Base-by-base conservation (phyloP, 2,797 vertebrate species). In the Trachops cirrhosus region DNA sequence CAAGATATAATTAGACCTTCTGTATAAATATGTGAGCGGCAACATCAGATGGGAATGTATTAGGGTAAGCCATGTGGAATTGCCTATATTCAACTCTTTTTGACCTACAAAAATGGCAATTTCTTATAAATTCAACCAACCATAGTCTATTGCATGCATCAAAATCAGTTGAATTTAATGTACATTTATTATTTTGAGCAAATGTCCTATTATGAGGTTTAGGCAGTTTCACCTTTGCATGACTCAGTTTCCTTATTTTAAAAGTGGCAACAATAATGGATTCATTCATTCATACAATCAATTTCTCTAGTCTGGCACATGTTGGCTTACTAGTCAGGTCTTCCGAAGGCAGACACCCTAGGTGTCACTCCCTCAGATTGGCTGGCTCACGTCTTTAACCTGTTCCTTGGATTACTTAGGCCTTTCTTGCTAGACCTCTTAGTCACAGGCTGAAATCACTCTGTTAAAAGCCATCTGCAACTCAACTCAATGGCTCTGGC, bases 91-190 rank as follows among this genome's bases (percentile, higher is more conserved):
- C 34, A 84, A 73, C n/a, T 29, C 57, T 48, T 96, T 93, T 86
- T 89, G 6, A 93, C 22, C 9, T 88, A 64, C 8, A 92, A 73
- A 92, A 75, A 86, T 84, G 78, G 3, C 57, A 91, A 3, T 75
- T 29, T 34, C 18, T 6, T 88, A 19, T 70, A 85, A 82, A 91
- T 90, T 89, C 9, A 92, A 78, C 26, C 32, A 86, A 91, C 68
- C 59, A 46, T 50, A 86, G 57, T 90, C 26, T 59, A 26, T 39
- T 91, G 15, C 16, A 3, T 86, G 21, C 62, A 74, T 93, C 7
- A 34, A 94, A 92, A 84, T 75, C 24, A 71, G 5, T 79, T 90
- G 52, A n/a, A 87, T 79, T 91, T 88, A 73, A n/a, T 67, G 44
- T 79, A 89, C 75, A 64, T 32, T 83, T 86, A 29, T 75, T 80